phyloP scores from a whole-genome alignment of 2,888 invertebrate species.

The Tethea ocularis region DNA sequence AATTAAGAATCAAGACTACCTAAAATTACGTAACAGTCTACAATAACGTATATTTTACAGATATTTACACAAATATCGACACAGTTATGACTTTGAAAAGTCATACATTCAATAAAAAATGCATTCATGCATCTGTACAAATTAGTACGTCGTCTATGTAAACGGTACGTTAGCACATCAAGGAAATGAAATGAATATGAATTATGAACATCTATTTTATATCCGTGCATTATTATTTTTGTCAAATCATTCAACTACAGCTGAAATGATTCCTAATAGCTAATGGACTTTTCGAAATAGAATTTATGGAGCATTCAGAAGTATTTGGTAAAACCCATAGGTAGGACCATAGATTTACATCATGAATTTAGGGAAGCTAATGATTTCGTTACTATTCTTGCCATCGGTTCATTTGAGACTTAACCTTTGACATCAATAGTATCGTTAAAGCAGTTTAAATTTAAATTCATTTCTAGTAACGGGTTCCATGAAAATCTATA shows the following conservation, averaged over 20 bases:
- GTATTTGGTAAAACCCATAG: conserved; percentile 44
- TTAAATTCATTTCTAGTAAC: conserved; percentile 34
- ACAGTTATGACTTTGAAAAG: no score
- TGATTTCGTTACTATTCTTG: conserved; percentile 44
- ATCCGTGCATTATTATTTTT: conserved; percentile 3
- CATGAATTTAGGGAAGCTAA: conserved; percentile 56
- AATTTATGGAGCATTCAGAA: conserved; percentile 28
- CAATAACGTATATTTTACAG: not conserved
- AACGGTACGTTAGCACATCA: conserved; percentile 25
- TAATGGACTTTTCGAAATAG: not conserved
- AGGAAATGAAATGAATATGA: conserved; percentile 10
- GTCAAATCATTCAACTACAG: conserved; percentile 5
- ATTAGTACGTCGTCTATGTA: conserved; percentile 18
- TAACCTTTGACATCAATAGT: conserved; percentile 32
- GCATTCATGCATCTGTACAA: not conserved
- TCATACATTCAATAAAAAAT: not conserved
- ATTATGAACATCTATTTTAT: conserved; percentile 10
- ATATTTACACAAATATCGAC: not conserved
- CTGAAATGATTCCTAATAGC: no score
- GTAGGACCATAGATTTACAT: conserved; percentile 38
- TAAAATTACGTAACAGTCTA: not conserved
- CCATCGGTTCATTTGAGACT: conserved; percentile 28
- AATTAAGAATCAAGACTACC: not conserved
- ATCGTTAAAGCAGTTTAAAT: conserved; percentile 21
- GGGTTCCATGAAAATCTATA: not conserved